phyloP scores from a whole-genome alignment of 2,113 vertebrate genomes.

The Xenopus laevis region DNA sequence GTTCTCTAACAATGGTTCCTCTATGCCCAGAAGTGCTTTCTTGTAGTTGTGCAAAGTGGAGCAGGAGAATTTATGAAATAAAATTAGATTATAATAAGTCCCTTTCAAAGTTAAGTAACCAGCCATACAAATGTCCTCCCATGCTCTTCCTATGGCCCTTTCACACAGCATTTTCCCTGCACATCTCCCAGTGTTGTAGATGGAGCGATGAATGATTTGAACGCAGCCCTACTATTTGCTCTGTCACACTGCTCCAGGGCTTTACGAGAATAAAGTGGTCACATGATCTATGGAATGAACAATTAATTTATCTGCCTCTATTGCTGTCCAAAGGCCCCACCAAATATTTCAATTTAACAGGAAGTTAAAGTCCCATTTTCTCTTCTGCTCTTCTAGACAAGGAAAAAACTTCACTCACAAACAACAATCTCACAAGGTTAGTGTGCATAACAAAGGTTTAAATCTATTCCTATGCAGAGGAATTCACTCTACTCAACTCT shows the following conservation, averaged over 20 bases:
- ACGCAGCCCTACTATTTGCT: background rate
- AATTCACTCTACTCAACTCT: background rate
- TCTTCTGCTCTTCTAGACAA: no score
- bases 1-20: no score
- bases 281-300: background rate
- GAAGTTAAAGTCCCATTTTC: background rate
- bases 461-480: background rate
- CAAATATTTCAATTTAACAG: background rate
- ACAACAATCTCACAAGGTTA: conserved; percentile 7
- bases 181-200: background rate
- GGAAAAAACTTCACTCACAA: conserved; percentile 2
- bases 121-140: no score
- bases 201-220: background rate
- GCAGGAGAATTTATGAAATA: background rate
- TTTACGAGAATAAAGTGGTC: background rate
- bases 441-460: conserved; percentile 9
- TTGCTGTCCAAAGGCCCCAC: background rate
- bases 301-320: background rate
- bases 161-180: background rate
- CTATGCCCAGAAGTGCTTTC: background rate
- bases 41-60: background rate
- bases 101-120: no score
- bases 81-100: no score
- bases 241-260: background rate
- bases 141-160: background rate